Base-by-base conservation (phyloP, 2,113 vertebrate genomes). In the Pygoscelis antarcticus region DNA sequence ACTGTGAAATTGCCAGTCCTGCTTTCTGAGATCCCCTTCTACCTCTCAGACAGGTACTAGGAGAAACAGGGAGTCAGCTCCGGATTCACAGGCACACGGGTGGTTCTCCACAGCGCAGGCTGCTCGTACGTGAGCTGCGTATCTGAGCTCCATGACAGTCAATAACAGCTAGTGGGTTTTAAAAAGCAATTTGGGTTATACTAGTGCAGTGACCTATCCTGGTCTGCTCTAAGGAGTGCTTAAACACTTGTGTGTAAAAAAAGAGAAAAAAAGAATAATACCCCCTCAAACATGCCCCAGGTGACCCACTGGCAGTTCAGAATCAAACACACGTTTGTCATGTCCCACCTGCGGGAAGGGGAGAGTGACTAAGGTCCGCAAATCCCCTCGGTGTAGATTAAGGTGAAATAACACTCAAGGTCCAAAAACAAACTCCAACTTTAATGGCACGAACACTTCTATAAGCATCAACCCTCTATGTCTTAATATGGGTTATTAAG, bases 1-100 rank as follows among this genome's bases (percentile, higher is more conserved):
- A 3, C 30, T 12, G 8, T 3, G 42, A 75, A 14, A 60, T 2
- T 6, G 11, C 17, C 25, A 13, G 11, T 54, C 30, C 27, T n/a
- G 19, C 72, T 77, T 40, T 3, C 71, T 12, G 69, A 58, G 34
- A 44, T 2, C 2, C 16, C 17, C 5, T 83, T 40, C 49, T 21
- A 3, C 22, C 18, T 69, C 36, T 42, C 84, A 5, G 10, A 11
- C 16, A 23, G 40, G 18, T 27, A 8, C 2, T 1, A 10, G 46
- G 42, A 32, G 25, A 8, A 54, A 18, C 0, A 0, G 11, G 18
- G 46, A 38, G 23, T 6, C 76, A 51, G 36, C 30, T 58, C 16
- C 0, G 0, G 34, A 36, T 68, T 49, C 10, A 5, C 47, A 8
- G 0, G 0, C 12, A 6, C 13, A 16, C 1, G 1, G 7, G 27